These are phyloP conservation scores for Peromyscus leucopus DNA, from an alignment of 2,113 vertebrate species.

Conservation along the genomic window DNA sequence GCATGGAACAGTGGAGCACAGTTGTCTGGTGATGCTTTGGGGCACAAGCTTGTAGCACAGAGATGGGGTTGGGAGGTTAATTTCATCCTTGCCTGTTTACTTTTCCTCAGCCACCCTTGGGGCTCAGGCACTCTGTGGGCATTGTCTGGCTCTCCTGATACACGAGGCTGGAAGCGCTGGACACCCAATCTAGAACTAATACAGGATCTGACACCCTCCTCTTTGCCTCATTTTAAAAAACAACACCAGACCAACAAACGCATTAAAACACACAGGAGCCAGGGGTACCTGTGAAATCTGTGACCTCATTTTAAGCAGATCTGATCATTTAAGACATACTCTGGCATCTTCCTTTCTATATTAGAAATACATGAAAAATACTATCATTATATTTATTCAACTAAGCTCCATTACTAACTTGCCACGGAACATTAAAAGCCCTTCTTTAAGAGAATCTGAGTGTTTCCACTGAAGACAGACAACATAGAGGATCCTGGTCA, in stretches of 20 bases:
- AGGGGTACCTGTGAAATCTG: background rate
- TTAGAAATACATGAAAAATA: background rate
- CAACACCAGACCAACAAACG: background rate
- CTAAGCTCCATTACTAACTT: background rate
- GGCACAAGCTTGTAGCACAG: fast-evolving
- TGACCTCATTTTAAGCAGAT: background rate
- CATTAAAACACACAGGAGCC: background rate
- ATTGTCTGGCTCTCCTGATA: background rate
- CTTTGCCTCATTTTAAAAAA: background rate
- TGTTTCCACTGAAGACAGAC: background rate
- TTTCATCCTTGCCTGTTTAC: background rate
- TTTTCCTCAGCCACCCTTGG: background rate
- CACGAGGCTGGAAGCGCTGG: background rate
- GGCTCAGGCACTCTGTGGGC: background rate
- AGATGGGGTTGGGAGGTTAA: background rate
- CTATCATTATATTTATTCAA: background rate
- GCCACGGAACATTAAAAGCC: background rate
- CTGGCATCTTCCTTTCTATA: background rate
- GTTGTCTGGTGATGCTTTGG: background rate
- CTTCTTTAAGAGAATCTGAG: background rate
- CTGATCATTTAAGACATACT: background rate
- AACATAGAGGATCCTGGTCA: background rate
- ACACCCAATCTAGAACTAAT: no score
- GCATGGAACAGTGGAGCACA: fast-evolving
- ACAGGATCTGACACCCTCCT: background rate